A percentile compares a stretch with the other conserved stretches of the same genome.
phyloP scores from a whole-genome alignment of 2,113 vertebrate species.

The Laterallus jamaicensis region DNA sequence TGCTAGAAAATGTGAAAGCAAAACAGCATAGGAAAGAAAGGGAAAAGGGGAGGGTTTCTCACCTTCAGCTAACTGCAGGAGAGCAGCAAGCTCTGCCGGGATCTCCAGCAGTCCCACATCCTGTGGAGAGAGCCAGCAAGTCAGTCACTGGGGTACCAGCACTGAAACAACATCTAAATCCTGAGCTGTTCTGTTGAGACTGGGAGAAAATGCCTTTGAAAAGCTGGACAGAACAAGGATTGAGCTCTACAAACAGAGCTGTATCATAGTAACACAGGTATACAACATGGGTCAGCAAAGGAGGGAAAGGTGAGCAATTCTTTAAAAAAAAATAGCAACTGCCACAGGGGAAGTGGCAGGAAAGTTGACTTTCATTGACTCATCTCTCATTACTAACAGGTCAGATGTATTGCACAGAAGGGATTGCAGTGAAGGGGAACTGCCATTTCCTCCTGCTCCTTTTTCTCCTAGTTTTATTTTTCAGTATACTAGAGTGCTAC shows the following conservation, averaged over 20 bases:
- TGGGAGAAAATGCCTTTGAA: not conserved
- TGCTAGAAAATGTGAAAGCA: not conserved
- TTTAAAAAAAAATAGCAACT: not conserved
- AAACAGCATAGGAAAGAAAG: not conserved
- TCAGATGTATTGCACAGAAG: not conserved
- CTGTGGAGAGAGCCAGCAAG: constrained; percentile 60
- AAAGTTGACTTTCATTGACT: not conserved
- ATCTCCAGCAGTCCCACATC: constrained; percentile 90
- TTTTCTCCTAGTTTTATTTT: not conserved
- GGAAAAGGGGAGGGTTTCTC: not conserved
- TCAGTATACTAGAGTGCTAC: not conserved
- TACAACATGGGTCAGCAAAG: not conserved
- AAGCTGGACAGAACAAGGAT: not conserved
- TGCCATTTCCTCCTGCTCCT: not conserved
- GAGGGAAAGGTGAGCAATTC: not conserved
- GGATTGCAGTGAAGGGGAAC: not conserved
- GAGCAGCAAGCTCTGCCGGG: constrained; percentile 87
- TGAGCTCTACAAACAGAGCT: not conserved
- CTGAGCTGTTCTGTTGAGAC: not conserved
- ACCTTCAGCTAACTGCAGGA: constrained; percentile 82
- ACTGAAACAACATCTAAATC: not conserved
- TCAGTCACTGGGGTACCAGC: not conserved
- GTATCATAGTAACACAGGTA: not conserved
- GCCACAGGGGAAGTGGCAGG: not conserved
- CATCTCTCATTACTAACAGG: not conserved